A percentile compares a stretch with the other conserved stretches of the same genome.
These are phyloP conservation scores for Pseudomugil tenellus DNA, from an alignment of 2,797 vertebrate species.

Conservation along the genomic window DNA sequence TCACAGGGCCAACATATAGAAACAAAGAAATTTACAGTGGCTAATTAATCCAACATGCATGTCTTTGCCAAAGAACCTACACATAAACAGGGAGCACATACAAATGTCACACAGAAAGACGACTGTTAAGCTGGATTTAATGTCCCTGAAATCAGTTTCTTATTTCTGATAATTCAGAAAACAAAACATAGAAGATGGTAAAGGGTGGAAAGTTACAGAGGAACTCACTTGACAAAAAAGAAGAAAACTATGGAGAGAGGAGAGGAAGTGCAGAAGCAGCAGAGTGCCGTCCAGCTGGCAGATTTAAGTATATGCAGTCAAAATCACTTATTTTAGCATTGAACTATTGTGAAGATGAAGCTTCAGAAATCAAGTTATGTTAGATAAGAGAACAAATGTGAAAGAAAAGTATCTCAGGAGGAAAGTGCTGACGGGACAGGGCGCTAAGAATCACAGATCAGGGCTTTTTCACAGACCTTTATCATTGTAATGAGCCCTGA, in stretches of 20 bases:
- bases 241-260: not conserved
- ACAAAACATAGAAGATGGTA: not conserved
- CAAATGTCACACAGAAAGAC: too few species aligned
- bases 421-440: constrained; percentile 61
- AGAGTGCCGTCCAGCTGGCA: constrained; percentile 7
- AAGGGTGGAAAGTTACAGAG: not conserved
- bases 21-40: too few species aligned
- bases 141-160: not conserved
- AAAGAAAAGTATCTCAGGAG: constrained; percentile 22
- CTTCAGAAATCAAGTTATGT: constrained; percentile 43
- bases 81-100: too few species aligned
- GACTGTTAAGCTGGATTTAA: not conserved
- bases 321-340: constrained; percentile 50
- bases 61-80: too few species aligned
- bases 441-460: constrained; percentile 43
- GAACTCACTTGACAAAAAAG: not conserved
- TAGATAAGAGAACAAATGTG: constrained; percentile 36
- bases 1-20: too few species aligned
- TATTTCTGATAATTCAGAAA: constrained; percentile 2
- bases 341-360: constrained; percentile 49
- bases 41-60: too few species aligned
- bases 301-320: constrained; percentile 39
- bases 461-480: constrained; percentile 60
- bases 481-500: constrained; percentile 65
- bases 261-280: not conserved